phyloP scores from a whole-genome alignment of 2,113 vertebrate species.

The Rhabdornis inornatus region DNA sequence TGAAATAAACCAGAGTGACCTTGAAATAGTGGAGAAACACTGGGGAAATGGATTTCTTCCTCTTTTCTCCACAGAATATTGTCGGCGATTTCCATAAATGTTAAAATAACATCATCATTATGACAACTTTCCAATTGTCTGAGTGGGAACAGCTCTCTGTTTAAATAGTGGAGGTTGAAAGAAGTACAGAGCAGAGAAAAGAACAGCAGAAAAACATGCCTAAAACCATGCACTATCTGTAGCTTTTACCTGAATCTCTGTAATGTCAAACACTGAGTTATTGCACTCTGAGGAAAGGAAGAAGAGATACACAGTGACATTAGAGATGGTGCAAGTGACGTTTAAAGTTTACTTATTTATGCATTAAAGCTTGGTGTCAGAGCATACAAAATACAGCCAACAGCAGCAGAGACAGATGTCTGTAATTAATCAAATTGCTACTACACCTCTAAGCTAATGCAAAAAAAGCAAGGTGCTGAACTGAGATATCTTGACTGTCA shows the following conservation, averaged over 20 bases:
- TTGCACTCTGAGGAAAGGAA: not conserved
- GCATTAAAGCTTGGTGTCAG: not conserved
- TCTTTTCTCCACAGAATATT: not conserved
- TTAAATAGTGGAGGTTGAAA: not conserved
- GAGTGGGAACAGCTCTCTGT: not conserved
- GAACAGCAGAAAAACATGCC: not conserved
- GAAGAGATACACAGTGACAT: not conserved
- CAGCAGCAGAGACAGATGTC: not conserved
- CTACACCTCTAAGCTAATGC: not conserved
- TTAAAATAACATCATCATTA: not conserved
- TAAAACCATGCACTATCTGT: not conserved
- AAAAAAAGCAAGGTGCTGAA: not conserved
- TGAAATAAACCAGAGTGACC: not conserved
- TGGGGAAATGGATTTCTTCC: not conserved
- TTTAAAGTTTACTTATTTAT: not conserved
- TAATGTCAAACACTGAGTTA: not conserved
- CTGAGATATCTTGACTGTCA: not conserved
- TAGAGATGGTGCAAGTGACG: not conserved
- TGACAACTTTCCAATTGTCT: not conserved
- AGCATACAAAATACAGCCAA: not conserved
- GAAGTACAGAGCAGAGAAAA: not conserved
- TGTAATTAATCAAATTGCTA: not conserved
- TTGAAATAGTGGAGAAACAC: not conserved
- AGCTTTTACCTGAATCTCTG: not conserved
- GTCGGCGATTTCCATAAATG: not conserved